These are phyloP conservation scores for Nowickia ferox DNA, from an alignment of 2,888 invertebrate genomes.

Conservation along the genomic window DNA sequence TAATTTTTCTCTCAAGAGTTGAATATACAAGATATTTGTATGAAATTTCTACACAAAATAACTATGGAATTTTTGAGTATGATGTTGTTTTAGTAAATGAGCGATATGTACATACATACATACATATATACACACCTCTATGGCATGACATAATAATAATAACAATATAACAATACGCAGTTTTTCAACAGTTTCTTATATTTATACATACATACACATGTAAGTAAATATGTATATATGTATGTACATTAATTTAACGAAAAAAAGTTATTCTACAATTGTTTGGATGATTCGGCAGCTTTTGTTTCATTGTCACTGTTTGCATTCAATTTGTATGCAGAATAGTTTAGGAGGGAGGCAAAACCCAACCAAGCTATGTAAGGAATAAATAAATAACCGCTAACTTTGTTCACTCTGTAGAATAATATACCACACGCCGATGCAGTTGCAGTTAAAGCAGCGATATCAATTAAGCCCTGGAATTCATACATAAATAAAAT, in stretches of 20 bases:
- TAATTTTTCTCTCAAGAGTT: too few species aligned
- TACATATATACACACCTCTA: too few species aligned
- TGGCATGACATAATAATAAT: background rate
- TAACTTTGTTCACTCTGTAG: conserved; percentile 86
- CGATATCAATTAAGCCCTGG: conserved; percentile 87
- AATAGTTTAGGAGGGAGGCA: conserved; percentile 88
- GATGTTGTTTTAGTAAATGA: too few species aligned
- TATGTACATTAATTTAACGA: background rate
- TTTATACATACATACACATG: background rate
- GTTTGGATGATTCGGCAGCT: conserved; percentile 69
- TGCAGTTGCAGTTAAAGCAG: conserved; percentile 85
- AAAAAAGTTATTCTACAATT: conserved; percentile 18
- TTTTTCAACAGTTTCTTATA: background rate
- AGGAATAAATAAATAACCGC: conserved; percentile 88
- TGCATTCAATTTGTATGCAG: conserved; percentile 86
- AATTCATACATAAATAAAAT: conserved; percentile 77
- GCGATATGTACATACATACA: too few species aligned
- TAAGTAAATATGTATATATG: background rate
- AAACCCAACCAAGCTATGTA: conserved; percentile 90
- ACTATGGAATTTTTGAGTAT: too few species aligned
- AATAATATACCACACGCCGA: conserved; percentile 86
- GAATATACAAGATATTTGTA: too few species aligned
- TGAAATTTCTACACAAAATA: too few species aligned
- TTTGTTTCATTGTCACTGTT: conserved; percentile 73
- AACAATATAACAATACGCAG: background rate